Conservation (phyloP, 92 coral and sea anemone species). For the Porites lobata region DNA sequence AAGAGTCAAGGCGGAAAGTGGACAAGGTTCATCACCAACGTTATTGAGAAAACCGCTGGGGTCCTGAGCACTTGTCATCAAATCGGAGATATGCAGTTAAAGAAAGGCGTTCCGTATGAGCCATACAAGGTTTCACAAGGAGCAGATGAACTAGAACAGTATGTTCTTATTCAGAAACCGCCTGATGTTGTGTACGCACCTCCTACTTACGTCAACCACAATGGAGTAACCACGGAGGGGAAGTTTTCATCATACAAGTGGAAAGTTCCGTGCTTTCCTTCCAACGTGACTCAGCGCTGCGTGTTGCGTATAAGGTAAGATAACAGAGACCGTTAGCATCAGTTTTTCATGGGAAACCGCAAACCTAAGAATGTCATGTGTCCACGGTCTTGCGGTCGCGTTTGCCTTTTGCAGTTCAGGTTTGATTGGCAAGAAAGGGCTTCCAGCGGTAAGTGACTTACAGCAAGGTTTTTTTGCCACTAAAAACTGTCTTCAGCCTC, state of each 20-base stretch:
- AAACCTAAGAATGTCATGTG: no score
- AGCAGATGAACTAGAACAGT: conserved; percentile 21
- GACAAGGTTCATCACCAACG: conserved; percentile 43
- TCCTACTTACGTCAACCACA: conserved; percentile 44
- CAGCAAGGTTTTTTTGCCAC: no score
- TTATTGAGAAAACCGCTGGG: conserved; percentile 28
- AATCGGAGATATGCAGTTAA: not conserved
- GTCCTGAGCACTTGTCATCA: conserved; percentile 18
- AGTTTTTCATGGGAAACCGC: no score
- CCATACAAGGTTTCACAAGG: conserved; percentile 35
- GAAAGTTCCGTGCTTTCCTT: conserved; percentile 41
- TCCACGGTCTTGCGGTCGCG: no score
- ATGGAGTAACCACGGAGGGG: conserved; percentile 50
- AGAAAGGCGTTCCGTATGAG: conserved; percentile 38
- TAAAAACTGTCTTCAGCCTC: no score
- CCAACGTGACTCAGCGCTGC: conserved; percentile 44
- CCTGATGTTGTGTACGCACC: conserved; percentile 35
- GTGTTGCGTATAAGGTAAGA: conserved; percentile 31
- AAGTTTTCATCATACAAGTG: conserved; percentile 45
- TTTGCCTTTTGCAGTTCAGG: no score
- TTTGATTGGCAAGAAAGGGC: no score
- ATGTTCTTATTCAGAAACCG: conserved; percentile 16
- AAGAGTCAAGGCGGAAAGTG: not conserved
- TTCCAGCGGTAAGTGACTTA: no score
- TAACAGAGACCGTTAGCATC: no score